A percentile compares a stretch with the other conserved stretches of the same genome.
Evolutionary conservation across 2,113 vertebrate genomes (phyloP).

Genomic region (Mola mola): DNA sequence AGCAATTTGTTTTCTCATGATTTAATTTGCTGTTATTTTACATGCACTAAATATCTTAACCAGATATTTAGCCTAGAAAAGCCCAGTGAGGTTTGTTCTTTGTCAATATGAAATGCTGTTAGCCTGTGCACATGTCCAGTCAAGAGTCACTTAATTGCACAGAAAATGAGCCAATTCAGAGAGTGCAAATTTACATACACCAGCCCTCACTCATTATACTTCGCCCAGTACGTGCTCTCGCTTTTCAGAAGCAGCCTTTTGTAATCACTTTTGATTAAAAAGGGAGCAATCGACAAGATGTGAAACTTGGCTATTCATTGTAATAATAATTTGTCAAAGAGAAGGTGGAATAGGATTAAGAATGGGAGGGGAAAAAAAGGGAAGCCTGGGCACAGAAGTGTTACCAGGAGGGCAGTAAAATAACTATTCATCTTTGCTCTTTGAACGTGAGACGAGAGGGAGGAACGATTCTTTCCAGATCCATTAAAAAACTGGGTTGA

Average conservation of each 20-base stretch:
- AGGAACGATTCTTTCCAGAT: constrained; percentile 50
- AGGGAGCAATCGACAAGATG: constrained; percentile 59
- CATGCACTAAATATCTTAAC: constrained; percentile 7
- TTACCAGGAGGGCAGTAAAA: constrained; percentile 76
- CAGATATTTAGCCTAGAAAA: constrained; percentile 17
- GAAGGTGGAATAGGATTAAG: constrained; percentile 38
- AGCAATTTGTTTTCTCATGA: constrained; percentile 26
- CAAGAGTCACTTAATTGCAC: constrained; percentile 35
- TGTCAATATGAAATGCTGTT: constrained; percentile 6
- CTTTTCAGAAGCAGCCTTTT: constrained; percentile 56
- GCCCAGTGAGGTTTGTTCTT: neutral
- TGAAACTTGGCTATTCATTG: constrained; percentile 69
- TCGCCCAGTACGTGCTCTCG: constrained; percentile 25
- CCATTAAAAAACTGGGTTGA: constrained; percentile 70
- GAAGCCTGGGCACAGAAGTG: constrained; percentile 64
- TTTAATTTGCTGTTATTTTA: constrained; percentile 36
- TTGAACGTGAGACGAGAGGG: constrained; percentile 50
- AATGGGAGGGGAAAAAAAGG: constrained; percentile 27
- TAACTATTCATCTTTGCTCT: constrained; percentile 78
- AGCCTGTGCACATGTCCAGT: neutral
- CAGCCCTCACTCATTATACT: constrained; percentile 25
- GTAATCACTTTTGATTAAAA: constrained; percentile 75
- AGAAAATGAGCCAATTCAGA: neutral
- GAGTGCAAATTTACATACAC: neutral
- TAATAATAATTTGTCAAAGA: constrained; percentile 77